These are phyloP conservation scores for Marronus borbonicus DNA, from an alignment of 2,888 invertebrate genomes.

Conservation along the genomic window DNA sequence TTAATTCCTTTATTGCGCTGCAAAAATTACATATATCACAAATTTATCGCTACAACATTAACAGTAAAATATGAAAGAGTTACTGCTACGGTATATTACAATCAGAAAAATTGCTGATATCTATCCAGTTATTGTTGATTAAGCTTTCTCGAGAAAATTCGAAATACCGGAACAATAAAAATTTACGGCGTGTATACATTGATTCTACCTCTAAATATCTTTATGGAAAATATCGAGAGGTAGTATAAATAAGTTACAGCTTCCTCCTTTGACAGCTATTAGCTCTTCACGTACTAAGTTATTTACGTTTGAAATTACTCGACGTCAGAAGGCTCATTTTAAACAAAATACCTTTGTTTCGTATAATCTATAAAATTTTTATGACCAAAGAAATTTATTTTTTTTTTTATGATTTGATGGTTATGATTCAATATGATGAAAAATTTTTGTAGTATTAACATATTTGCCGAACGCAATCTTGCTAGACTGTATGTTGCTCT, in stretches of 20 bases:
- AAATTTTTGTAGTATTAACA: not conserved
- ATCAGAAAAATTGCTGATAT: slow-evolving; percentile 14
- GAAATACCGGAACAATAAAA: slow-evolving; percentile 19
- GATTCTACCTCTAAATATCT: not conserved
- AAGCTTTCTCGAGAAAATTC: not conserved
- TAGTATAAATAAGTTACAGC: slow-evolving; percentile 9
- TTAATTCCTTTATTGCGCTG: not conserved
- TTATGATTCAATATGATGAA: slow-evolving; percentile 27
- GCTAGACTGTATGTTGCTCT: not conserved
- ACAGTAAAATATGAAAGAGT: slow-evolving; percentile 4
- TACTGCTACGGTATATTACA: not conserved
- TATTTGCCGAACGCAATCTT: not conserved
- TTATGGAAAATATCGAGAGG: not conserved
- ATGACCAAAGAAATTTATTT: slow-evolving; percentile 24
- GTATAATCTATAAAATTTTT: slow-evolving; percentile 31
- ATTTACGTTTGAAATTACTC: slow-evolving; percentile 4
- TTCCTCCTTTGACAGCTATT: slow-evolving; percentile 18
- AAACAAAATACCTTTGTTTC: slow-evolving; percentile 12
- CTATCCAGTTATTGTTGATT: not conserved
- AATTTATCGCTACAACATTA: slow-evolving; percentile 11
- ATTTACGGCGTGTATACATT: slow-evolving; percentile 11
- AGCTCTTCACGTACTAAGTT: slow-evolving; percentile 11
- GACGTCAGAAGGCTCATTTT: slow-evolving; percentile 18
- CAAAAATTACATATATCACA: slow-evolving; percentile 11
- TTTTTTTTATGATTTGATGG: slow-evolving; percentile 24